Evolutionary conservation across 1,140 invertebrate species (phyloP).

Genomic region (Rhopalosiphum maidis): DNA sequence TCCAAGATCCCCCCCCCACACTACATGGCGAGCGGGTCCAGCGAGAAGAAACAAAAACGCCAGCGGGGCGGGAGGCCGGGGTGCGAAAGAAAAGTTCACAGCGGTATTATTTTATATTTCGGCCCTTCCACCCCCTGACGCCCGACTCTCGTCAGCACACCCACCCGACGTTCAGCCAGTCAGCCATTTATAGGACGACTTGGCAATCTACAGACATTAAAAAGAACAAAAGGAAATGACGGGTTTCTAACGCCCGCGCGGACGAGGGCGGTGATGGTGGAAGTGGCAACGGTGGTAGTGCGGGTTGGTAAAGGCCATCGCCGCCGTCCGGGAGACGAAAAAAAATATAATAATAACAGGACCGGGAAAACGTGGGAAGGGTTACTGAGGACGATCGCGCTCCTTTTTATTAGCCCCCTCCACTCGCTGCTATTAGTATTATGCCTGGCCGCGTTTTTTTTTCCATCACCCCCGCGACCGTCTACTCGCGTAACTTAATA

Average conservation of each 20-base stretch:
- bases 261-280: background rate
- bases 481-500: background rate
- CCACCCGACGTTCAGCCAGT: background rate
- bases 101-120: slow-evolving; percentile 57
- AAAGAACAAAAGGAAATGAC: slow-evolving; percentile 58
- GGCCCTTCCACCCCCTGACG: slow-evolving; percentile 36
- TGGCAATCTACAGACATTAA: slow-evolving; percentile 57
- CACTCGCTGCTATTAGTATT: background rate
- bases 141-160: background rate
- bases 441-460: slow-evolving; percentile 25
- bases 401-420: slow-evolving; percentile 42
- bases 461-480: background rate
- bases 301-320: slow-evolving; percentile 45
- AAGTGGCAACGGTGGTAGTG: background rate
- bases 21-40: background rate
- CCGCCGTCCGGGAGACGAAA: background rate
- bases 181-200: slow-evolving; percentile 46
- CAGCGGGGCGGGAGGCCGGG: background rate
- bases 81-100: slow-evolving; percentile 55
- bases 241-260: slow-evolving; percentile 41
- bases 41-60: slow-evolving; percentile 56
- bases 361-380: background rate
- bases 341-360: background rate
- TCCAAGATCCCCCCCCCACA: background rate
- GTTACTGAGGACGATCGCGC: background rate